A percentile compares a stretch with the other conserved stretches of the same genome.
These are phyloP conservation scores for Eristalis tenax DNA, from an alignment of 2,888 invertebrate species.

Conservation along the genomic window DNA sequence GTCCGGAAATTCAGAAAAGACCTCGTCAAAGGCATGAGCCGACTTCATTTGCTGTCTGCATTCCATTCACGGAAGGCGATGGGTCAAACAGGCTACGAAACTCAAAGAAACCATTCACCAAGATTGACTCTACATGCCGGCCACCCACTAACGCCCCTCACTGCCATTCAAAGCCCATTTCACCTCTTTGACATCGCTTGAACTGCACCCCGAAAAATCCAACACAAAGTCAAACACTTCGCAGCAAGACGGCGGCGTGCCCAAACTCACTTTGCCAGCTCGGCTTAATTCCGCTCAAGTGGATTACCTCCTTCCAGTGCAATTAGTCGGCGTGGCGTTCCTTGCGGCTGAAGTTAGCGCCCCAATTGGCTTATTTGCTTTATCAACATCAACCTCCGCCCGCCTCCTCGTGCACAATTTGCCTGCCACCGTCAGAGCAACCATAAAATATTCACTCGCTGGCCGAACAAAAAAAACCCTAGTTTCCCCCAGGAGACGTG, in stretches of 20 bases:
- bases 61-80: not conserved
- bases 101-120: not conserved
- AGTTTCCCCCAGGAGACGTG: constrained; percentile 57
- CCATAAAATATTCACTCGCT: not conserved
- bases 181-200: not conserved
- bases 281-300: not conserved
- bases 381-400: not conserved
- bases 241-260: not conserved
- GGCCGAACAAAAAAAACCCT: constrained; percentile 4
- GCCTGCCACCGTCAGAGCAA: not conserved
- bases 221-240: not conserved
- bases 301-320: not conserved
- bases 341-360: constrained; percentile 1
- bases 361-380: constrained; percentile 7
- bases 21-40: no score
- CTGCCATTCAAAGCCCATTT: not conserved
- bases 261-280: not conserved
- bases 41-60: not conserved
- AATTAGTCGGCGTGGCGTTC: not conserved
- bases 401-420: not conserved
- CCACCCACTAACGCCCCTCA: not conserved
- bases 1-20: no score
- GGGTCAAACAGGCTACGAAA: not conserved
- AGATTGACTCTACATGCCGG: not conserved
- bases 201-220: no score